Conservation (phyloP, 2,113 vertebrate genomes). For the Passer domesticus region DNA sequence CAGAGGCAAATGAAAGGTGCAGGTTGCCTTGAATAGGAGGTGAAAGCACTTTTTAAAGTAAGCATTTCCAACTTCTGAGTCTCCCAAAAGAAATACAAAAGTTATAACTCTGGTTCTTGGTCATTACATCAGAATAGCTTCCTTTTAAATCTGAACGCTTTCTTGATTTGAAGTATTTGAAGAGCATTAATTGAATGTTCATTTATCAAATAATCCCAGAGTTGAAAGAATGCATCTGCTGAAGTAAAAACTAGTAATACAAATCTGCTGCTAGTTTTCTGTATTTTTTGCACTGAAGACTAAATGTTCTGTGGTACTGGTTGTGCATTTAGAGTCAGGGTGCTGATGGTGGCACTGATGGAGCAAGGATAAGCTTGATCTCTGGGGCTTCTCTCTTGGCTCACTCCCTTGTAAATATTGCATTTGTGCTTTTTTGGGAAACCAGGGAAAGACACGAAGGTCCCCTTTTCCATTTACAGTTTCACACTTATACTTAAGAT, state of each 20-base stretch:
- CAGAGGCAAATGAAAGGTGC: neutral
- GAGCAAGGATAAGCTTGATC: neutral
- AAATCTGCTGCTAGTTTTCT: neutral
- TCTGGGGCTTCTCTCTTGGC: neutral
- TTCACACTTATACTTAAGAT: neutral
- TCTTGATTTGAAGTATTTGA: neutral
- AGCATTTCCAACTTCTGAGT: neutral
- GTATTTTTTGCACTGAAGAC: neutral
- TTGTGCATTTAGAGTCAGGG: neutral
- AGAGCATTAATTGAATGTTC: neutral
- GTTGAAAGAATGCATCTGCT: neutral
- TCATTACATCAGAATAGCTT: neutral
- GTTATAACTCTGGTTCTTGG: neutral
- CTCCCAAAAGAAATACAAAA: neutral
- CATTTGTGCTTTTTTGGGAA: neutral
- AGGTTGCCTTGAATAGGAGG: neutral
- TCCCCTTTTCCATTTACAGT: neutral
- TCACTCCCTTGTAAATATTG: neutral
- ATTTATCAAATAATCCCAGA: neutral
- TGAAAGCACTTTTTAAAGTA: neutral
- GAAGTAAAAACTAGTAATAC: neutral
- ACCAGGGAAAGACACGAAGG: neutral
- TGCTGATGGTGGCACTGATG: neutral
- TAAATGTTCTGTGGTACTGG: neutral
- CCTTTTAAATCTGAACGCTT: neutral